Conservation (phyloP, 2,113 vertebrate species). For the Suricata suricatta region DNA sequence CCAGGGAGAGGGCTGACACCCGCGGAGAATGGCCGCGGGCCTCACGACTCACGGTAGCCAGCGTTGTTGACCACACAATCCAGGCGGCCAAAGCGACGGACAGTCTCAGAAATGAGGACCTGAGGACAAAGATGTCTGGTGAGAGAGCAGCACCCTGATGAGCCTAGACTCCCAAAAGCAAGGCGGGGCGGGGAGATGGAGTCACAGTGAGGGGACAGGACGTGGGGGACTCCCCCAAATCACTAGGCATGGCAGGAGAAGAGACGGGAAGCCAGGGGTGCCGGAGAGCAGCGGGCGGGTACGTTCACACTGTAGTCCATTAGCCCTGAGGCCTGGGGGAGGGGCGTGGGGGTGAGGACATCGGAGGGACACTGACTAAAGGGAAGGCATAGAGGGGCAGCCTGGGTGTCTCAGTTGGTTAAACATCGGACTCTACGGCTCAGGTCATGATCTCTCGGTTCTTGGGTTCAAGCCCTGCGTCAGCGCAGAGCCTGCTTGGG, state of each 20-base stretch:
- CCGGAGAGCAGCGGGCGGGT: neutral
- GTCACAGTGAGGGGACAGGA: neutral
- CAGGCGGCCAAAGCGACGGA: slow-evolving; percentile 82
- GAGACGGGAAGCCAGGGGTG: neutral
- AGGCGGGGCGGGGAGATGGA: neutral
- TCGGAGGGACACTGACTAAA: neutral
- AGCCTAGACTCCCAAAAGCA: neutral
- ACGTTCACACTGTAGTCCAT: rapidly evolving
- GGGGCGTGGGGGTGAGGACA: no score
- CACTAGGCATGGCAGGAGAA: neutral
- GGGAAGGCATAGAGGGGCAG: neutral
- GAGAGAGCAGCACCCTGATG: neutral
- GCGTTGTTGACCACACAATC: slow-evolving; percentile 93
- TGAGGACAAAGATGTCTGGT: slow-evolving; percentile 54
- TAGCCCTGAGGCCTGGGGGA: neutral
- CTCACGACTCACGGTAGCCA: slow-evolving; percentile 86
- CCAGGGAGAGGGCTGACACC: neutral
- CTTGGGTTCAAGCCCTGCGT: no score
- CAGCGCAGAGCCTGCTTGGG: no score
- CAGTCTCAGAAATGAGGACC: slow-evolving; percentile 83
- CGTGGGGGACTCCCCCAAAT: neutral
- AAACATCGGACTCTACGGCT: no score
- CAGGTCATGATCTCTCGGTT: no score
- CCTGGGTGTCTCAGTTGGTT: no score
- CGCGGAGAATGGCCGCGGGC: neutral